Base-by-base conservation (phyloP, 2,888 invertebrate genomes). In the Trisateles emortualis region DNA sequence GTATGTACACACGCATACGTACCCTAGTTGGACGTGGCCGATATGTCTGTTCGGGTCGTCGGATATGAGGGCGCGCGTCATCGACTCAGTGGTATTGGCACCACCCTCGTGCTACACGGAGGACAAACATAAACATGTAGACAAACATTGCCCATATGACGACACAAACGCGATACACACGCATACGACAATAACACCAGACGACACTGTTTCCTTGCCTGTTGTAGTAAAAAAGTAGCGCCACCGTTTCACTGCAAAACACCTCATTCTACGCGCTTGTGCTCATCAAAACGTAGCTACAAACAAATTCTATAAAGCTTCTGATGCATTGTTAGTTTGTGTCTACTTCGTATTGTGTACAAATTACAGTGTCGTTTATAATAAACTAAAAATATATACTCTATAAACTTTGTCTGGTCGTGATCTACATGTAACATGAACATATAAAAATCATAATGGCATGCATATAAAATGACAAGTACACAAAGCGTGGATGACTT, bases 21-120 rank as follows among this genome's bases (percentile, higher is more conserved):
- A 98, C 97, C 98, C 98, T 94, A 98, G 95, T 94, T 98, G 98
- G 92, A 98, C 97, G 93, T 97, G 97, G 93, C 97, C 97, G 93
- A 96, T 95, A 93, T 96, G 96, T 94, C 96, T 95, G 94, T 96
- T 96, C 93, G 96, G 96, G 95, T 98, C 97, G 94, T 98, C 98
- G 93, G 96, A 96, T 93, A 98, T 98, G 94, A 98, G 96, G 93
- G 97, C 97, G 92, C 97, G 96, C 93, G 98, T 97, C 97, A 98
- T 97, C 94, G 97, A 97, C 94, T 98, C 98, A 93, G 97, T 97
- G 94, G 97, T 96, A 95, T 95, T 96, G 92, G 96, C 95, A 94
- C 97, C 97, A 95, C 96, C 96, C 95, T 96, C 97, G 95, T 96
- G 96, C 96, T 97, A 95, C 93, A 80, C 78, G 79, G 71, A 95